Percentiles rank a stretch among this genome's conserved stretches.
These are phyloP conservation scores for Hemibagrus guttatus DNA, from an alignment of 2,797 vertebrate genomes.

Conservation along the genomic window DNA sequence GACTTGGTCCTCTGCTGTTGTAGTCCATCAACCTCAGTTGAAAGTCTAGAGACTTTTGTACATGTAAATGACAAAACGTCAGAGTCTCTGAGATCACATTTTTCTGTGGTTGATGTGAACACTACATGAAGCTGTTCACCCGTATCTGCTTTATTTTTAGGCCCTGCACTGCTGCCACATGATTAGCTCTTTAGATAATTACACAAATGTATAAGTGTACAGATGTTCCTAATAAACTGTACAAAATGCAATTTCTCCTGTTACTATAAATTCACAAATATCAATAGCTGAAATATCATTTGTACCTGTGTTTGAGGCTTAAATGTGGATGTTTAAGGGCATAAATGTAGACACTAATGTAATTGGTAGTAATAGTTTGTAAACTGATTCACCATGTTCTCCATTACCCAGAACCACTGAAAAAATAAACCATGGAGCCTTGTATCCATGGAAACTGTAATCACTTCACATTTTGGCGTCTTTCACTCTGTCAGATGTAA, in stretches of 20 bases:
- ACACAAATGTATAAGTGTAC: background rate
- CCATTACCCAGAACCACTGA: background rate
- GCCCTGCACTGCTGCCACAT: background rate
- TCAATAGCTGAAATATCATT: background rate
- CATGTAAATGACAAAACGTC: background rate
- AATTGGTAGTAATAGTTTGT: background rate
- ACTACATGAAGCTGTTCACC: background rate
- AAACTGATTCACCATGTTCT: background rate
- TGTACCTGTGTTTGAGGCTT: background rate
- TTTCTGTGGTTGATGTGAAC: background rate
- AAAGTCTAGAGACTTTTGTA: background rate
- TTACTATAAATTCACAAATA: background rate
- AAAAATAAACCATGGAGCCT: background rate
- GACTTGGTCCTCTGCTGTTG: background rate
- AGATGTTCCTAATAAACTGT: background rate
- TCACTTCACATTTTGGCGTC: background rate
- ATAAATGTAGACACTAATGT: no score
- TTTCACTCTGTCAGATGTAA: background rate
- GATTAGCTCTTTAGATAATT: background rate
- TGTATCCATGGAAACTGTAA: conserved; percentile 1
- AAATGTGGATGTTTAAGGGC: background rate
- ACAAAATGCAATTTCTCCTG: background rate
- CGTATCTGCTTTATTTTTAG: background rate
- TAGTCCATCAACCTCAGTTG: background rate
- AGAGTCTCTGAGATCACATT: background rate